Evolutionary conservation across 2,113 vertebrate species (phyloP).

Genomic region (Mesocricetus auratus): DNA sequence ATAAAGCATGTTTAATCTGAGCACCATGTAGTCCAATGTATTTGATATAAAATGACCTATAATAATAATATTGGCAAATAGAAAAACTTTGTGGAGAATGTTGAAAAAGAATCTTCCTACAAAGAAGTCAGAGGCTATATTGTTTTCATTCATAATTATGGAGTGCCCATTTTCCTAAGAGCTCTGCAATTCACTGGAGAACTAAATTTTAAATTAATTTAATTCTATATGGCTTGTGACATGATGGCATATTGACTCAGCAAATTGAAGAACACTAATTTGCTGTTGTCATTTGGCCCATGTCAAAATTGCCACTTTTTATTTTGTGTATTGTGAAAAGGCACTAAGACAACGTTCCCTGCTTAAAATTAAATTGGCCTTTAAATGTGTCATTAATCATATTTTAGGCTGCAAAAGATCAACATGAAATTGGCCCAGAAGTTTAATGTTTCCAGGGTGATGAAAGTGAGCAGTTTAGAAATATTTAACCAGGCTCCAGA

Average conservation of each 20-base stretch:
- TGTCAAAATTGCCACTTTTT: conserved; percentile 74
- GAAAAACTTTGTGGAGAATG: background rate
- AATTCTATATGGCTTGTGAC: conserved; percentile 63
- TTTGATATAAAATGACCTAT: background rate
- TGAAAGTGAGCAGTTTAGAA: conserved; percentile 39
- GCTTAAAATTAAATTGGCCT: conserved; percentile 83
- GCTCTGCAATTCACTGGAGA: conserved; percentile 60
- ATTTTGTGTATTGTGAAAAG: conserved; percentile 69
- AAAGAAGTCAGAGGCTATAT: background rate
- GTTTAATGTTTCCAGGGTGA: background rate
- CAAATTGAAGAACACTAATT: conserved; percentile 74
- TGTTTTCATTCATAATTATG: background rate
- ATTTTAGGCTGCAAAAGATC: conserved; percentile 75
- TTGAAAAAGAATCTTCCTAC: background rate
- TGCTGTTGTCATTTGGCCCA: conserved; percentile 73
- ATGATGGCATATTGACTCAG: conserved; percentile 80
- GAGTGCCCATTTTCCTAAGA: background rate
- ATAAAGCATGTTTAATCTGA: background rate
- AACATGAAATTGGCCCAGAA: conserved; percentile 63
- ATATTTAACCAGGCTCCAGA: background rate
- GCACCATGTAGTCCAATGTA: background rate
- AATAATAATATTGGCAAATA: background rate
- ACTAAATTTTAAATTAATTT: conserved; percentile 78
- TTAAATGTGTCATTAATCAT: conserved; percentile 82
- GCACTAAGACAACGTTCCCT: conserved; percentile 81